These are phyloP conservation scores for Agriopis leucophaearia DNA, from an alignment of 2,888 invertebrate genomes.

Conservation along the genomic window DNA sequence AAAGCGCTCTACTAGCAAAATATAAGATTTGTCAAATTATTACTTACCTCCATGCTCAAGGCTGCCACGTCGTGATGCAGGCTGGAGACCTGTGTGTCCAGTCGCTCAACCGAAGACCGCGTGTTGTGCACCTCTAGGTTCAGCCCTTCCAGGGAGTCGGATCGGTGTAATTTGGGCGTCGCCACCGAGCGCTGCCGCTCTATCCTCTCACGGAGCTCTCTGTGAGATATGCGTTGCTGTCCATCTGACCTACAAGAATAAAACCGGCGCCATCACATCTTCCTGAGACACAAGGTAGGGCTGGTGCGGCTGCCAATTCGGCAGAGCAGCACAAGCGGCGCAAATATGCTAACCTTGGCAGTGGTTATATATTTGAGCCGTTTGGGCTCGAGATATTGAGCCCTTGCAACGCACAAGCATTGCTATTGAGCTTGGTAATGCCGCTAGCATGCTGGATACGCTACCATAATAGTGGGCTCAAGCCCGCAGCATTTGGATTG, in stretches of 20 bases:
- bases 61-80: constrained; percentile 95
- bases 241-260: constrained; percentile 65
- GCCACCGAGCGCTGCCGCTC: constrained; percentile 89
- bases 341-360: too few relatives aligned
- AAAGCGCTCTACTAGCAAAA: neutral
- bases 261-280: too few relatives aligned
- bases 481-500: too few relatives aligned
- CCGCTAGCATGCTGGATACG: too few relatives aligned
- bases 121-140: constrained; percentile 86
- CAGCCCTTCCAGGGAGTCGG: constrained; percentile 88
- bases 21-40: neutral
- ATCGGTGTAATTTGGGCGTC: constrained; percentile 82
- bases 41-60: constrained; percentile 92
- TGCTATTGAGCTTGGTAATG: too few relatives aligned
- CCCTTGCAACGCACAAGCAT: too few relatives aligned
- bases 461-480: too few relatives aligned
- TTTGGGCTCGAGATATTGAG: too few relatives aligned
- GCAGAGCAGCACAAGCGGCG: too few relatives aligned
- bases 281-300: too few relatives aligned
- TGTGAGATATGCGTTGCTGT: constrained; percentile 76
- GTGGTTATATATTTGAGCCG: too few relatives aligned
- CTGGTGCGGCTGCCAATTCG: too few relatives aligned
- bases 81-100: constrained; percentile 93
- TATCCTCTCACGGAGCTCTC: constrained; percentile 88
- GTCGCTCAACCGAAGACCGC: constrained; percentile 88